These are phyloP conservation scores for Apogon hyalosoma DNA, from an alignment of 2,797 vertebrate genomes.

Conservation along the genomic window DNA sequence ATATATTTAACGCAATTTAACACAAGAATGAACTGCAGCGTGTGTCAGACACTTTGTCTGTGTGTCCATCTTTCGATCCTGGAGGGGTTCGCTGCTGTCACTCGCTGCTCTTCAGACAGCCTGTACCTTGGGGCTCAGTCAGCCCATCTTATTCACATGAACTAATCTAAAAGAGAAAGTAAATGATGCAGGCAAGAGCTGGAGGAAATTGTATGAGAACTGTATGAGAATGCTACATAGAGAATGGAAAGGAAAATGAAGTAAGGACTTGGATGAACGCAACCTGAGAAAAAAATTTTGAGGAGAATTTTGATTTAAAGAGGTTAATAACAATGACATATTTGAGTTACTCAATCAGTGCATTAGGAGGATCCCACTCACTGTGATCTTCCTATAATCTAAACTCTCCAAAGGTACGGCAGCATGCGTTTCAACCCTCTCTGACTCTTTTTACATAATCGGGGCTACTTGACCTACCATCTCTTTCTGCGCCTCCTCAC, in stretches of 20 bases:
- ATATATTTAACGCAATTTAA: slow-evolving; percentile 27
- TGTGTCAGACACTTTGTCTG: slow-evolving; percentile 43
- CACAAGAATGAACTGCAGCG: slow-evolving; percentile 5
- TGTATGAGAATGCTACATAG: slow-evolving; percentile 14
- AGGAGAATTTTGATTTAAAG: neutral
- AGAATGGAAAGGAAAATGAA: slow-evolving; percentile 13
- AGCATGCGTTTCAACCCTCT: slow-evolving; percentile 63
- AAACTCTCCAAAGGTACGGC: slow-evolving; percentile 55
- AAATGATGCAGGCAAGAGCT: slow-evolving; percentile 35
- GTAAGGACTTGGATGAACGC: slow-evolving; percentile 11
- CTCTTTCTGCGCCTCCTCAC: slow-evolving; percentile 74
- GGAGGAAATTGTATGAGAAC: neutral
- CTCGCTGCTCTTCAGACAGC: slow-evolving; percentile 49
- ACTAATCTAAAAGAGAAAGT: slow-evolving; percentile 51
- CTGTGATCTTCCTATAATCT: slow-evolving; percentile 49
- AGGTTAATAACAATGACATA: slow-evolving; percentile 7
- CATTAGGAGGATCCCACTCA: slow-evolving; percentile 30
- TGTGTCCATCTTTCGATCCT: slow-evolving; percentile 36
- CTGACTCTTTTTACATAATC: slow-evolving; percentile 78
- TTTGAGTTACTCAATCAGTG: slow-evolving; percentile 44
- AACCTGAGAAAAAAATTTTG: neutral
- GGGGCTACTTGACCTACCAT: slow-evolving; percentile 71
- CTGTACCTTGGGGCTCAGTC: slow-evolving; percentile 46
- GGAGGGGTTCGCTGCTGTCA: slow-evolving; percentile 58
- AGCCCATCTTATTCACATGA: slow-evolving; percentile 51